Evolutionary conservation across 2,888 invertebrate species (phyloP), one percentile per base, ranked within the genome.

Genomic region (Dryococelus australis): DNA sequence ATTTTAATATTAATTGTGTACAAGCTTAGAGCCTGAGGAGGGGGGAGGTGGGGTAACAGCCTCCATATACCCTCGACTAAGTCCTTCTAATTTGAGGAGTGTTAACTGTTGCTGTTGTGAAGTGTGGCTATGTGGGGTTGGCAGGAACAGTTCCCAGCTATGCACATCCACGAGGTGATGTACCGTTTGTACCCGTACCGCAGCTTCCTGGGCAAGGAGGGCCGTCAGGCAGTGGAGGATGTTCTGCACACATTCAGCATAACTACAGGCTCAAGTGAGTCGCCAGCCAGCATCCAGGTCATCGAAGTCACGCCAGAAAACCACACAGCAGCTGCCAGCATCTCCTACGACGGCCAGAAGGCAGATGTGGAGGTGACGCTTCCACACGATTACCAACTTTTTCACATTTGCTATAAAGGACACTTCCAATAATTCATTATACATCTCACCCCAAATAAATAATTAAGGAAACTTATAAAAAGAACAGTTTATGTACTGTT

Each of bases 171-270:
- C 90, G 95, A 96, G 88, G 93, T 97, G 3, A 92, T 99, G 79
- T 95, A 95, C 89, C 94, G 96, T 65, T 93, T 98, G 0, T 99
- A 99, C 92, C 99, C 99, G 0, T 97, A 97, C 91, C 95, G 95
- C 90, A 93, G 95, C 4, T 96, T 98, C 91, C 92, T 98, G 87
- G 94, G 94, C n/a, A 94, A 95, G 90, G 98, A 98, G 85, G 96
- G 96, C 43, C 93, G 94, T 86, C 94, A 94, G 87, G 95, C 96
- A 26, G 95, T 98, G 0, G 94, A 96, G 90, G 94, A 94, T 27
- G 94, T 98, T 87, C 89, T 84, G 65, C 85, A 27, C 16, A 88
- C 88, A 13, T 88, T 88, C 78, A 80, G 87, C 20, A 87, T 84
- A 26, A 28, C 78, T 26, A 13, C 35, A 43, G 20, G 16, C 35